phyloP scores from a whole-genome alignment of 2,113 vertebrate genomes.

The Phaetusa simplex region DNA sequence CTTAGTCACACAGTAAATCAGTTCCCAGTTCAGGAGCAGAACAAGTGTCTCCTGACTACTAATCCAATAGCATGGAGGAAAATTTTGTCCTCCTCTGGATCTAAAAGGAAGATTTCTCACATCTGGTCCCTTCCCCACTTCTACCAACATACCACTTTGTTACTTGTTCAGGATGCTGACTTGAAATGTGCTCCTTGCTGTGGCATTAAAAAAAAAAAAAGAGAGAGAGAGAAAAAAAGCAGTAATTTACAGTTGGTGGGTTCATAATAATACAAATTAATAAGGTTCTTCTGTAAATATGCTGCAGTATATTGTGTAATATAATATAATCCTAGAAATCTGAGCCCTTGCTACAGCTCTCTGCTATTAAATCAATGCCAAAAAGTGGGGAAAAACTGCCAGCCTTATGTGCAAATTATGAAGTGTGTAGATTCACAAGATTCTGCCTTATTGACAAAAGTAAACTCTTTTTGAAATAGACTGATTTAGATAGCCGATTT shows the following conservation, averaged over 20 bases:
- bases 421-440: slow-evolving; percentile 57
- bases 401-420: slow-evolving; percentile 53
- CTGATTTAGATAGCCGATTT: slow-evolving; percentile 28
- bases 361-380: slow-evolving; percentile 44
- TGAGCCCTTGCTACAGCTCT: slow-evolving; percentile 12
- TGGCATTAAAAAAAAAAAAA: neutral
- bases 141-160: neutral
- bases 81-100: neutral
- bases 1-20: neutral
- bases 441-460: slow-evolving; percentile 49
- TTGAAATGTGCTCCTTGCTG: neutral
- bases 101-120: neutral
- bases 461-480: slow-evolving; percentile 36
- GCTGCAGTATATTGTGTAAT: slow-evolving; percentile 20
- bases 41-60: neutral
- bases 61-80: neutral
- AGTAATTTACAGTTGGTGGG: neutral
- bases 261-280: slow-evolving; percentile 11
- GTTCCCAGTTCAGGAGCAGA: neutral
- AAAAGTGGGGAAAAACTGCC: slow-evolving; percentile 20
- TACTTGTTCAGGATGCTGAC: neutral
- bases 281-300: neutral
- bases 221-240: no score
- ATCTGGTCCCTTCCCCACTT: neutral
- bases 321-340: slow-evolving; percentile 46